phyloP scores from a whole-genome alignment of 2,797 vertebrate genomes.

The Euphonia xanthogaster region DNA sequence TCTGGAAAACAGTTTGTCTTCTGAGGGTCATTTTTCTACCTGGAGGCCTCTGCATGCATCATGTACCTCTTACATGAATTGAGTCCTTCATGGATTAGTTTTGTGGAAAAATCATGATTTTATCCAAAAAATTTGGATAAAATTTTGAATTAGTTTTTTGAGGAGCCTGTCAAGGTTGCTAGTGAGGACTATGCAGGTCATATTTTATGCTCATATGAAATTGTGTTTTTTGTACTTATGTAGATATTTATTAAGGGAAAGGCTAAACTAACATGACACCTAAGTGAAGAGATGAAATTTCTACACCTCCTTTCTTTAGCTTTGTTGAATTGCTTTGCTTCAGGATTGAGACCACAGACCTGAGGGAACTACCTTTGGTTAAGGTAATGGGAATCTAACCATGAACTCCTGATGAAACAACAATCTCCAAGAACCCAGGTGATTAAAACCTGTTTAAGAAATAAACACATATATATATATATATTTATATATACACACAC shows the following conservation, averaged over 20 bases:
- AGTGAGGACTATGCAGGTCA: fast-evolving
- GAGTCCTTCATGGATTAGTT: neutral
- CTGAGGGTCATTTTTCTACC: neutral
- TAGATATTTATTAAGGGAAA: neutral
- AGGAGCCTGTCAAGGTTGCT: neutral
- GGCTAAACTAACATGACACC: neutral
- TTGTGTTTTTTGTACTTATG: fast-evolving
- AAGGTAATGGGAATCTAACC: neutral
- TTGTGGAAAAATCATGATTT: neutral
- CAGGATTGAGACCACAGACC: fast-evolving
- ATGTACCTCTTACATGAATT: neutral
- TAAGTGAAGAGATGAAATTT: neutral
- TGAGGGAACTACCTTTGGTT: neutral
- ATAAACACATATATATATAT: neutral
- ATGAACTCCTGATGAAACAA: neutral
- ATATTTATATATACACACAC: fast-evolving
- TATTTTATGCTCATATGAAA: neutral
- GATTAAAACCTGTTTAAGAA: neutral
- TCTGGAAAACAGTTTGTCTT: neutral
- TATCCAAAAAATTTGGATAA: neutral
- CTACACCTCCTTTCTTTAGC: neutral
- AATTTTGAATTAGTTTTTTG: neutral
- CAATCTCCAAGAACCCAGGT: neutral
- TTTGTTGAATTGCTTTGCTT: neutral
- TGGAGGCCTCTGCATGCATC: neutral